phyloP scores from a whole-genome alignment of 2,797 vertebrate genomes.

The Manis pentadactyla region DNA sequence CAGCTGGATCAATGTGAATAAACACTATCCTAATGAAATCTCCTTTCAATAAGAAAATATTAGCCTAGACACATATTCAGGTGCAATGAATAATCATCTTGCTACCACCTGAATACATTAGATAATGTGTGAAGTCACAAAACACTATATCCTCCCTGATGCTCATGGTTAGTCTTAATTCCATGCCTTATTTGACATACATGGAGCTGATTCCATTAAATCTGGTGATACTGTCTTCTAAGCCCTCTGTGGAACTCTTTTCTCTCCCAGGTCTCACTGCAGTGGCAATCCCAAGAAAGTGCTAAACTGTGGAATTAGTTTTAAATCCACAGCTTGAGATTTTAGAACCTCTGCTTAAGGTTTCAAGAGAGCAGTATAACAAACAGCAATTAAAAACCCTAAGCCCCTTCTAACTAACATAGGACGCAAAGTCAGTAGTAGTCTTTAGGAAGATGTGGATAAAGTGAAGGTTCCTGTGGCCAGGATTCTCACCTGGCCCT shows the following conservation, averaged over 20 bases:
- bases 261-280: neutral
- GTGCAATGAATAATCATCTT: conserved; percentile 54
- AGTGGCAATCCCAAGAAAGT: neutral
- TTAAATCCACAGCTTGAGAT: conserved; percentile 10
- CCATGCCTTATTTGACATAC: conserved; percentile 19
- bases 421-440: neutral
- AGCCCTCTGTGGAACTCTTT: neutral
- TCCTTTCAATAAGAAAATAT: conserved; percentile 40
- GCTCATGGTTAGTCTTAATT: conserved; percentile 22
- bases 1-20: conserved; percentile 34
- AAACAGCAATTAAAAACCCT: conserved; percentile 44
- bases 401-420: conserved; percentile 11
- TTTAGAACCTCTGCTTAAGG: conserved; percentile 46
- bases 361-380: conserved; percentile 50
- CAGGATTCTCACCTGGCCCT: too few relatives aligned
- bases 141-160: conserved; percentile 18
- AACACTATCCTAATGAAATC: neutral
- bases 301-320: conserved; percentile 23
- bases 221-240: neutral
- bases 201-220: conserved; percentile 44
- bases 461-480: too few relatives aligned
- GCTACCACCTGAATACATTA: conserved; percentile 49
- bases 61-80: conserved; percentile 48
- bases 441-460: neutral
- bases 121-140: conserved; percentile 40